phyloP scores from a whole-genome alignment of 2,888 invertebrate genomes.

The Andricus curvator region DNA sequence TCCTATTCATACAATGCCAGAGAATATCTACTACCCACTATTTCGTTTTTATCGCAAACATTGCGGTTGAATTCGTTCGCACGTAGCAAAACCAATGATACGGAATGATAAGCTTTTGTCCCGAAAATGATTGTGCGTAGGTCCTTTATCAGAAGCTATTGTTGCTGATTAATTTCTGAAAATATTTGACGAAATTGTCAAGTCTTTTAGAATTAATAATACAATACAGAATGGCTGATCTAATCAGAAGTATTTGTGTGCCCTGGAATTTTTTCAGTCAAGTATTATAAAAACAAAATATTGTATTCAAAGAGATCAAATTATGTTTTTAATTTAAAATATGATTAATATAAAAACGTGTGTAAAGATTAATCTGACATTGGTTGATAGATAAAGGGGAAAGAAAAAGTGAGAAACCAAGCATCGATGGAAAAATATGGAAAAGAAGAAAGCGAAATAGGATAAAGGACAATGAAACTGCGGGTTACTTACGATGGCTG shows the following conservation, averaged over 20 bases:
- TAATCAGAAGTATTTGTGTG: too few relatives aligned
- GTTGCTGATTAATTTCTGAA: background rate
- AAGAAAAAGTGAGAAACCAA: background rate
- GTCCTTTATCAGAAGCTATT: conserved; percentile 2
- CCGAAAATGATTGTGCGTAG: background rate
- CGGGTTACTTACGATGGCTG: conserved; percentile 68
- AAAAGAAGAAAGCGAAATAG: background rate
- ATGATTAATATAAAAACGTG: too few relatives aligned
- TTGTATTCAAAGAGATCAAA: too few relatives aligned
- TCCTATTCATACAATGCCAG: background rate
- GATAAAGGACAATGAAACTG: background rate
- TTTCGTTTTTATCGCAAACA: background rate
- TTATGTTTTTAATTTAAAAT: too few relatives aligned
- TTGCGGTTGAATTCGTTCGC: background rate
- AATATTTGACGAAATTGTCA: background rate
- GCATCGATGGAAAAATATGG: background rate
- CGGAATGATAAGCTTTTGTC: background rate
- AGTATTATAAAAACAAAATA: too few relatives aligned
- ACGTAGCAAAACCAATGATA: background rate
- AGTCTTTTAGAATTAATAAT: background rate
- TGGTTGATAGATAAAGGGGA: background rate
- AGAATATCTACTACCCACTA: background rate
- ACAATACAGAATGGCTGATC: too few relatives aligned
- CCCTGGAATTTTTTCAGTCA: too few relatives aligned
- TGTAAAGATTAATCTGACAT: too few relatives aligned